Evolutionary conservation across 1,140 invertebrate genomes (phyloP).

Genomic region (Tetraneura akinire): DNA sequence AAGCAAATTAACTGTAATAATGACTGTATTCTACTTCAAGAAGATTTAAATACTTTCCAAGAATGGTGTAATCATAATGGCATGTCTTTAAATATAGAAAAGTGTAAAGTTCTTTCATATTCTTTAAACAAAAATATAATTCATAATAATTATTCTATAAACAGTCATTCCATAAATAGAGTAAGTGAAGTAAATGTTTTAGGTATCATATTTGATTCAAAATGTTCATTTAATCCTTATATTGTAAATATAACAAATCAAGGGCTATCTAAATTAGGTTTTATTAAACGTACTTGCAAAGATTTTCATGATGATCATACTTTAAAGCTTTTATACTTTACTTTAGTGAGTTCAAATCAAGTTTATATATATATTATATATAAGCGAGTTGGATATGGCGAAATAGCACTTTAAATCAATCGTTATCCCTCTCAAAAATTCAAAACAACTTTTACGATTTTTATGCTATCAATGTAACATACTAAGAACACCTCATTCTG

Average conservation of each 20-base stretch:
- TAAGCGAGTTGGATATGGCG: background rate
- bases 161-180: background rate
- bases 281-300: constrained; percentile 3
- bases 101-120: background rate
- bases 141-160: constrained; percentile 6
- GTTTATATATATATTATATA: no score
- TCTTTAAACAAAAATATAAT: background rate
- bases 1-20: background rate
- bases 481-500: no score
- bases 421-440: background rate
- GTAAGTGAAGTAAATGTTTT: background rate
- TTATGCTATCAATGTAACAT: background rate
- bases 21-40: background rate
- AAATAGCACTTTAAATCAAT: background rate
- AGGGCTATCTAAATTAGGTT: background rate
- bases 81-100: constrained; percentile 20
- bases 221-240: background rate
- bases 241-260: background rate
- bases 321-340: background rate
- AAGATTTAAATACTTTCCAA: background rate
- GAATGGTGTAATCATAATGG: constrained; percentile 7
- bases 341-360: background rate
- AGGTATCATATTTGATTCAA: constrained; percentile 2
- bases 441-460: background rate
- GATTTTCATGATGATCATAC: background rate